phyloP scores from a whole-genome alignment of 2,797 vertebrate genomes.

The Phylloscopus collybita region DNA sequence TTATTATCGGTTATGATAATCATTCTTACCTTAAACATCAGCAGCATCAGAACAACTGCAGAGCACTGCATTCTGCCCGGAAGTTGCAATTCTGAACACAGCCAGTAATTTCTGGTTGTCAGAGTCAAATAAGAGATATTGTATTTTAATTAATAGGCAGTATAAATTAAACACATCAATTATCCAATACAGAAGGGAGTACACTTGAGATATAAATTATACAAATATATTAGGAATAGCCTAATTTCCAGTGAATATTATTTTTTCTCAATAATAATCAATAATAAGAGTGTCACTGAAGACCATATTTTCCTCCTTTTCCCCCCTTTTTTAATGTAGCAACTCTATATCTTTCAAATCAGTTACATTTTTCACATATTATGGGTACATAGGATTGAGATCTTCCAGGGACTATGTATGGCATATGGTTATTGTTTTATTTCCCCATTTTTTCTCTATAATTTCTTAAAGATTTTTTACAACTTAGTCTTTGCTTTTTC shows the following conservation, averaged over 20 bases:
- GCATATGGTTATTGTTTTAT: neutral
- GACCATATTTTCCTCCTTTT: neutral
- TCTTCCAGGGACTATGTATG: neutral
- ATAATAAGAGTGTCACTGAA: neutral
- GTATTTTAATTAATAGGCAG: neutral
- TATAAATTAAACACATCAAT: neutral
- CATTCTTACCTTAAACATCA: neutral
- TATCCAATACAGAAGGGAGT: neutral
- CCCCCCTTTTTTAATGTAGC: neutral
- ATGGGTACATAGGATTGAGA: neutral
- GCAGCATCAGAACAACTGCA: neutral
- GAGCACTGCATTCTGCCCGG: neutral
- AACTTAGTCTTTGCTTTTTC: slow-evolving; percentile 15
- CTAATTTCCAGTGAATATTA: neutral
- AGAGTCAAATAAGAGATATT: neutral
- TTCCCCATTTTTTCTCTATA: neutral
- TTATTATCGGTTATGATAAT: neutral
- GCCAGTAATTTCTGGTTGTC: neutral
- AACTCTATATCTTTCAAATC: neutral
- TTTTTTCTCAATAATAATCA: neutral
- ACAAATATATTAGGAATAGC: neutral
- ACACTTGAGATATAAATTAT: neutral
- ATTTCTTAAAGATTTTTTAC: neutral
- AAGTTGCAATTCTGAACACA: neutral
- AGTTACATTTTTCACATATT: neutral